phyloP scores from a whole-genome alignment of 1,140 invertebrate species.

The Drosophila pseudoobscura region DNA sequence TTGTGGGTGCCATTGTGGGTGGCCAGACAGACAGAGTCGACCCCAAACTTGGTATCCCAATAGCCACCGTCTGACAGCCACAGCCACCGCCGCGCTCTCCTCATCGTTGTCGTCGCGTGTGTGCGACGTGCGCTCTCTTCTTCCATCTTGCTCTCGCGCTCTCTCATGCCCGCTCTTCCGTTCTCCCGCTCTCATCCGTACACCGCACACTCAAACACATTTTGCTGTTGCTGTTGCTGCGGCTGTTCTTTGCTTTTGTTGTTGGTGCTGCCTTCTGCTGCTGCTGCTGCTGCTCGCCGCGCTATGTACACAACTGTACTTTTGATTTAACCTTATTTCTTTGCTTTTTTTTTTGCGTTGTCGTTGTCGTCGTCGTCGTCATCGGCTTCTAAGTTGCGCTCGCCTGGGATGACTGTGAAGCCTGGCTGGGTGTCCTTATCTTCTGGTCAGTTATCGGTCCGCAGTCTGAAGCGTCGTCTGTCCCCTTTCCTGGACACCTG shows the following conservation, averaged over 20 bases:
- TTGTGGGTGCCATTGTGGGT: conserved; percentile 44
- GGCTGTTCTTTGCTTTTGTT: conserved; percentile 56
- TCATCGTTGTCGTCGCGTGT: conserved; percentile 69
- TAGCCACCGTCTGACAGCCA: conserved; percentile 15
- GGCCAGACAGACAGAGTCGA: conserved; percentile 61
- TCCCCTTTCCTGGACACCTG: conserved; percentile 11
- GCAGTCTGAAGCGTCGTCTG: too few relatives aligned
- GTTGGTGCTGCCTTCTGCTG: conserved; percentile 55
- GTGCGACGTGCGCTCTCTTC: conserved; percentile 71
- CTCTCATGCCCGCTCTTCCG: conserved; percentile 30
- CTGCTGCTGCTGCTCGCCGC: conserved; percentile 71
- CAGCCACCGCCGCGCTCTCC: conserved; percentile 27
- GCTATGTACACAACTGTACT: conserved; percentile 82
- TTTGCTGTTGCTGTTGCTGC: conserved; percentile 73
- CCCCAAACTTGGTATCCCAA: too few relatives aligned
- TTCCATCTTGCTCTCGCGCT: conserved; percentile 59
- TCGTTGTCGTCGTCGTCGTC: conserved; percentile 48
- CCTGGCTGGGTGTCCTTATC: background rate
- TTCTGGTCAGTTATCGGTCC: conserved; percentile 1
- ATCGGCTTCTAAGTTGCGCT: conserved; percentile 35
- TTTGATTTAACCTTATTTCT: conserved; percentile 82
- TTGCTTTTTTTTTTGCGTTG: conserved; percentile 68
- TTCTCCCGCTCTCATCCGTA: conserved; percentile 27
- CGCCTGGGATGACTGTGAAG: conserved; percentile 2
- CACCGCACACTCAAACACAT: conserved; percentile 78